Evolutionary conservation across 2,797 vertebrate genomes (phyloP).

Genomic region (Ciconia nigra): DNA sequence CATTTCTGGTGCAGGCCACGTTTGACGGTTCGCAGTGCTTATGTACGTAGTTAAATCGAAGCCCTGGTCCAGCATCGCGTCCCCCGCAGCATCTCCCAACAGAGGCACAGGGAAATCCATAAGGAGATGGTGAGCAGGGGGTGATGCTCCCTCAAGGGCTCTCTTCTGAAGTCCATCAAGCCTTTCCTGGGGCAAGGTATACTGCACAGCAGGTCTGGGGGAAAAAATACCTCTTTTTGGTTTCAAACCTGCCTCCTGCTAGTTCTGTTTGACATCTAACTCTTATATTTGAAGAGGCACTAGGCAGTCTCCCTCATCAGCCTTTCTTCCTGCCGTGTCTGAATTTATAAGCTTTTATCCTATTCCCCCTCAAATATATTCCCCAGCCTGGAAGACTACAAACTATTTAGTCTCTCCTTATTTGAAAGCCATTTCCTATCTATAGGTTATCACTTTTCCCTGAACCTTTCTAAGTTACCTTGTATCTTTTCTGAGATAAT

Average conservation of each 20-base stretch:
- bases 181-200: not conserved
- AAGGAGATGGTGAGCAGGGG: not conserved
- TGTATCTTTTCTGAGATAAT: not conserved
- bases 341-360: not conserved
- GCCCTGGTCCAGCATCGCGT: not conserved
- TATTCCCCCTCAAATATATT: rapidly evolving
- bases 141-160: not conserved
- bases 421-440: not conserved
- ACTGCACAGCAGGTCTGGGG: not conserved
- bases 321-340: not conserved
- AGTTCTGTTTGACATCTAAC: not conserved
- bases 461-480: not conserved
- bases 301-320: not conserved
- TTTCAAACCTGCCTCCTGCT: not conserved
- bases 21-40: not conserved
- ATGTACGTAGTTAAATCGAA: rapidly evolving
- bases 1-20: not conserved
- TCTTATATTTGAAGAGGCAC: not conserved
- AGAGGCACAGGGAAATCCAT: not conserved
- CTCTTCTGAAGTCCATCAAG: too few species aligned
- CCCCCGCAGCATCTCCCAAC: not conserved
- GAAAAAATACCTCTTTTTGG: rapidly evolving
- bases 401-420: not conserved
- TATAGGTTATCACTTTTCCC: not conserved
- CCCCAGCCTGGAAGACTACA: not conserved